These are phyloP conservation scores for Amia ocellicauda DNA, from an alignment of 2,113 vertebrate genomes.

Conservation along the genomic window DNA sequence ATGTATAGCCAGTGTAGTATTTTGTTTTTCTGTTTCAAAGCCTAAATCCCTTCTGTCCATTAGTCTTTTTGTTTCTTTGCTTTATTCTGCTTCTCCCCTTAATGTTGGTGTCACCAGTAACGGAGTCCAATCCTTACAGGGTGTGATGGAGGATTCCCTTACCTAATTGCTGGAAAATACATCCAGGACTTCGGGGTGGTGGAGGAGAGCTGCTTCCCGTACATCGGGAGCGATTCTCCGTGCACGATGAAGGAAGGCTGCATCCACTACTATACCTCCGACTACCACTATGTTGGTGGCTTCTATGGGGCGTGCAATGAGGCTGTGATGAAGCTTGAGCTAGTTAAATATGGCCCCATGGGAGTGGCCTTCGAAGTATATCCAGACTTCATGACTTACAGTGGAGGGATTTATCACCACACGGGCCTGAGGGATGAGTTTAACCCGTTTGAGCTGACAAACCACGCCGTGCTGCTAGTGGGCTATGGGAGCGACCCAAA, in stretches of 20 bases:
- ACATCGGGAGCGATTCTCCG: conserved; percentile 62
- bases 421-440: conserved; percentile 74
- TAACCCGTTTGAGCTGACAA: conserved; percentile 92
- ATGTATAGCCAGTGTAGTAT: too few species aligned
- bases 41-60: too few species aligned
- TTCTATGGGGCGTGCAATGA: conserved; percentile 95
- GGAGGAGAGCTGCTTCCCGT: conserved; percentile 86
- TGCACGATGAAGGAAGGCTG: conserved; percentile 68
- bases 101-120: background rate
- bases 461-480: conserved; percentile 89
- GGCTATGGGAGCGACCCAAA: conserved; percentile 77
- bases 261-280: conserved; percentile 67
- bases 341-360: conserved; percentile 80
- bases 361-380: conserved; percentile 88
- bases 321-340: conserved; percentile 82
- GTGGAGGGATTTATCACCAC: conserved; percentile 86
- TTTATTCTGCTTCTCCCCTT: background rate
- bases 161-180: conserved; percentile 86
- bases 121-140: conserved; percentile 53
- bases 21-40: too few species aligned
- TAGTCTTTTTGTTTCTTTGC: too few species aligned
- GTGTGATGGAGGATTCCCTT: conserved; percentile 91
- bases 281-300: conserved; percentile 89
- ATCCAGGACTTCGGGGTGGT: conserved; percentile 89
- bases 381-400: conserved; percentile 80